These are phyloP conservation scores for Syndactyla subalaris DNA, from an alignment of 2,797 vertebrate genomes.

Conservation along the genomic window DNA sequence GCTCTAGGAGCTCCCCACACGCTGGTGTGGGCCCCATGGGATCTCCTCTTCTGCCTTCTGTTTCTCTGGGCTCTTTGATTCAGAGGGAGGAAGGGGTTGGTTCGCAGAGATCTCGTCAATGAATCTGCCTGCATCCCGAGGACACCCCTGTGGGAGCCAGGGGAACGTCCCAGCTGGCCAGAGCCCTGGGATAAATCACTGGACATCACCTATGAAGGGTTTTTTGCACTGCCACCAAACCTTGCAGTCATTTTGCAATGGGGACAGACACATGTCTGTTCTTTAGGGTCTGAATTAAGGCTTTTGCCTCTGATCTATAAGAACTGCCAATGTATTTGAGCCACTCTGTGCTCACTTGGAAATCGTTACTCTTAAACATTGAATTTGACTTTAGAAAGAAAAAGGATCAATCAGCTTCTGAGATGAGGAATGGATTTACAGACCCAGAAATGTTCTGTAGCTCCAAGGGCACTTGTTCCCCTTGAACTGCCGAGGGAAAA, in stretches of 20 bases:
- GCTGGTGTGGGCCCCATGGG: fast-evolving
- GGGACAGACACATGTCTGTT: not conserved
- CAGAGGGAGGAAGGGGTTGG: not conserved
- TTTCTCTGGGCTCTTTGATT: not conserved
- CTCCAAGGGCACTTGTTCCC: not conserved
- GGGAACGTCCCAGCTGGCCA: not conserved
- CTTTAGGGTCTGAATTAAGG: not conserved
- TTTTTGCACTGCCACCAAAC: not conserved
- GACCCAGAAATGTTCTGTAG: not conserved
- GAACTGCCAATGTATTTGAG: conserved; percentile 8
- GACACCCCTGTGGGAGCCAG: not conserved
- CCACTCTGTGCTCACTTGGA: not conserved
- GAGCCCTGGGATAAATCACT: not conserved
- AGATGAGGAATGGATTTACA: not conserved
- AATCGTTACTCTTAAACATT: conserved; percentile 16
- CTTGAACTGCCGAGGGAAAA: not conserved
- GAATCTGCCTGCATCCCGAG: not conserved
- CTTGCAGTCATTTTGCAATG: not conserved
- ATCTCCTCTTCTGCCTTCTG: not conserved
- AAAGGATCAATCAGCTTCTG: not conserved
- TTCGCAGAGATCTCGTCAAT: not conserved
- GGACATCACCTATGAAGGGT: not conserved
- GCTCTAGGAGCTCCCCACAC: conserved; percentile 1
- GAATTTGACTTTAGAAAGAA: not conserved
- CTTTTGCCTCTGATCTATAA: conserved; percentile 32